Conservation (phyloP, 2,888 invertebrate genomes). For the Lapara coniferarum region DNA sequence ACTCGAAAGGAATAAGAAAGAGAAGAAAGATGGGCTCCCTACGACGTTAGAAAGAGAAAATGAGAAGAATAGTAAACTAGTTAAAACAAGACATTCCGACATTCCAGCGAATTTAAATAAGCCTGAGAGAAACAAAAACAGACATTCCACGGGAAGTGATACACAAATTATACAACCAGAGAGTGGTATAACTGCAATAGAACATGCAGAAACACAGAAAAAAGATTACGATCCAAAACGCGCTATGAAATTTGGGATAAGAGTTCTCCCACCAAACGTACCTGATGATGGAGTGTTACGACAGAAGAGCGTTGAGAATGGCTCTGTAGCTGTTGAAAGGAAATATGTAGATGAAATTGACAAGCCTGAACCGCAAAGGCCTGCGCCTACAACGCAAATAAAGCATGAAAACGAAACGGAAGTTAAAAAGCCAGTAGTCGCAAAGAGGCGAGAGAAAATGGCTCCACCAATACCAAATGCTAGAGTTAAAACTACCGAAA, state of each 20-base stretch:
- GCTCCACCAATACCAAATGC: constrained; percentile 79
- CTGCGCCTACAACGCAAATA: constrained; percentile 63
- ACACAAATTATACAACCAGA: constrained; percentile 73
- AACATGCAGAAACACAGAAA: constrained; percentile 81
- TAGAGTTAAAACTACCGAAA: constrained; percentile 69
- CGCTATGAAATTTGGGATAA: constrained; percentile 87
- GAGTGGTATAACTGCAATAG: constrained; percentile 67
- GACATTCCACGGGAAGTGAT: constrained; percentile 70
- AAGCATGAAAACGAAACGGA: constrained; percentile 81
- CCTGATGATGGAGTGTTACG: constrained; percentile 79
- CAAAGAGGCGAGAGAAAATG: constrained; percentile 79
- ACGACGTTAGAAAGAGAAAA: constrained; percentile 79
- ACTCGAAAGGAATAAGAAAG: constrained; percentile 76
- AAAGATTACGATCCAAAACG: constrained; percentile 82
- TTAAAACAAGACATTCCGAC: constrained; percentile 69
- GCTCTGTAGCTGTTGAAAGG: constrained; percentile 62
- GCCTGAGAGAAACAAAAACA: constrained; percentile 69
- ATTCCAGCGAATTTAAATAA: constrained; percentile 60
- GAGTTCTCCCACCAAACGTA: constrained; percentile 85
- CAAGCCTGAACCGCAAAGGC: constrained; percentile 67
- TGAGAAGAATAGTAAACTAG: constrained; percentile 75
- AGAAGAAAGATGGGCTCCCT: constrained; percentile 64
- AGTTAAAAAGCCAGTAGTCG: constrained; percentile 78
- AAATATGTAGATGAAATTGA: constrained; percentile 72
- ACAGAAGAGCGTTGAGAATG: constrained; percentile 74